Percentiles rank a stretch among this genome's conserved stretches.
Conservation (phyloP, 2,888 invertebrate genomes). For the Cheilosia vulpina region DNA sequence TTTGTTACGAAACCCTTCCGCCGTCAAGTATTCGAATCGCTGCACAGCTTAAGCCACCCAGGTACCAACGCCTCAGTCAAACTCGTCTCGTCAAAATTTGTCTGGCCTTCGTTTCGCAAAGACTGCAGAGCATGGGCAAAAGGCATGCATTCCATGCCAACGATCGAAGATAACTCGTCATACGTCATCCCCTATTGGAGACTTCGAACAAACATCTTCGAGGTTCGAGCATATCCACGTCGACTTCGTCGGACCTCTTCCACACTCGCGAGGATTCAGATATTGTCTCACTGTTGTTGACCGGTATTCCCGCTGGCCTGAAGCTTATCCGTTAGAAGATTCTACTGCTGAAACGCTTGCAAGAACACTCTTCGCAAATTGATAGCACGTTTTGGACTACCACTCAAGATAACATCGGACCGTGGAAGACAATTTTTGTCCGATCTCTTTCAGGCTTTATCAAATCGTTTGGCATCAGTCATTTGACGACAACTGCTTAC, state of each 20-base stretch:
- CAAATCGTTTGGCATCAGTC: neutral
- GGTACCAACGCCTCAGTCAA: neutral
- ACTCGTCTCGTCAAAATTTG: constrained; percentile 3
- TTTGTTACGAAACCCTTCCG: too few relatives aligned
- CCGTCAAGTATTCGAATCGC: too few relatives aligned
- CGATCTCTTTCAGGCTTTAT: constrained; percentile 5
- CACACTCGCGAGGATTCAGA: constrained; percentile 7
- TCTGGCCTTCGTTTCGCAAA: constrained; percentile 8
- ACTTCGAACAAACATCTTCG: constrained; percentile 13
- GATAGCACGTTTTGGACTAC: too few relatives aligned
- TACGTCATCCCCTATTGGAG: constrained; percentile 14
- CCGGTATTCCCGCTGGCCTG: constrained; percentile 22
- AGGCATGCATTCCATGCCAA: too few relatives aligned
- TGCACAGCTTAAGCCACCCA: neutral
- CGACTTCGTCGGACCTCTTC: constrained; percentile 13
- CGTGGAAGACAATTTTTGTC: neutral
- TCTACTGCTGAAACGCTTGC: constrained; percentile 19
- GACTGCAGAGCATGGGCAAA: too few relatives aligned
- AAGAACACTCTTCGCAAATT: constrained; percentile 2
- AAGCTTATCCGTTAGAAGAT: constrained; percentile 18
- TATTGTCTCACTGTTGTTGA: constrained; percentile 32
- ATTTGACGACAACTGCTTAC: too few relatives aligned
- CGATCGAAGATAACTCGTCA: neutral
- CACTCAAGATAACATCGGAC: too few relatives aligned
- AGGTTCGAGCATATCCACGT: neutral